Evolutionary conservation across 2,888 invertebrate species (phyloP), one percentile per base, ranked within the genome.

Genomic region (Lepidocyrtinus sp.): DNA sequence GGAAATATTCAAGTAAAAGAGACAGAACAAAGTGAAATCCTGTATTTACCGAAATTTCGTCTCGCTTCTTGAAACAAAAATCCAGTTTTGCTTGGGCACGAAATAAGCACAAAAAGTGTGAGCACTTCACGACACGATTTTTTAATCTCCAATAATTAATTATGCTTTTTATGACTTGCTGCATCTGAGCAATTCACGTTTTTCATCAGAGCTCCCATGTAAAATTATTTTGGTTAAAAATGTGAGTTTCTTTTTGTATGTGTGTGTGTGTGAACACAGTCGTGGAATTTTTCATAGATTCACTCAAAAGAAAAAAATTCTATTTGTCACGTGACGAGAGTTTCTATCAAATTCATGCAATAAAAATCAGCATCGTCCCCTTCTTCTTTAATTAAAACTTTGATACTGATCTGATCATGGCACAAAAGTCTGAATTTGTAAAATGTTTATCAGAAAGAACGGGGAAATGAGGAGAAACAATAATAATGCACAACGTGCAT

Each of bases 81-180:
- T 59, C 59, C 59, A 59, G 59, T 59, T 59, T 59, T 21, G 59
- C 59, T 59, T 21, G 59, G 22, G 59, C 2, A 59, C 36, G n/a
- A 55, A n/a, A 55, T 3, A 17, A 55, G n/a, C 55, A 55, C 55
- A 55, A 55, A 55, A 55, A 55, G n/a, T 55, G 55, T 9, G 55
- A n/a, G 7, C 36, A 55, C n/a, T 59, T 59, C 59, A 59, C 59
- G 55, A 59, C 59, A 59, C 59, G 59, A 59, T 55, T 59, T 59
- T 59, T 59, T n/a, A 2, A 59, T 59, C 22, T 55, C n/a, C n/a
- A 15, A 21, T 59, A 59, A 59, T 59, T 59, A 59, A 59, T 59
- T 59, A 36, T 36, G 22, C 59, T 2, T 59, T 59, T 59, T 59
- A 59, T 21, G 59, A 21, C 21, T 36, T 5, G 12, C 36, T 36